These are phyloP conservation scores for Neosilurus hyrtlii DNA, from an alignment of 2,797 vertebrate species.

Conservation along the genomic window DNA sequence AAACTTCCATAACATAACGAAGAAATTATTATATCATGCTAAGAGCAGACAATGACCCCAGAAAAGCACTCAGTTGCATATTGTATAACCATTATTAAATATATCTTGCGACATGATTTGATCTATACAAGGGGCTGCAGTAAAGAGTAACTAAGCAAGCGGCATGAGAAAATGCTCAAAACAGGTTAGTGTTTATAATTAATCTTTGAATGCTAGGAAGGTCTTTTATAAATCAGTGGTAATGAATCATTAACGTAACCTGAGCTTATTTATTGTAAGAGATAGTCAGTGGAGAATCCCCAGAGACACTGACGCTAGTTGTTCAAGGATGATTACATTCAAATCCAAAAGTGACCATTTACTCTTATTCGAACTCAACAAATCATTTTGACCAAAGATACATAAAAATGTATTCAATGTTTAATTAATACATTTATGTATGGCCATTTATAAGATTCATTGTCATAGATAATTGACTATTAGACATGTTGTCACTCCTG, in stretches of 20 bases:
- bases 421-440: not conserved
- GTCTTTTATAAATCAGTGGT: not conserved
- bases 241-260: not conserved
- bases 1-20: not conserved
- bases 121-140: not conserved
- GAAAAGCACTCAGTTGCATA: not conserved
- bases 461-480: not conserved
- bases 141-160: not conserved
- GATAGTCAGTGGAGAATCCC: constrained; percentile 6
- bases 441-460: not conserved
- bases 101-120: not conserved
- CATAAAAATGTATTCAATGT: not conserved
- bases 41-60: not conserved
- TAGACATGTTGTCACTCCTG: not conserved
- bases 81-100: not conserved
- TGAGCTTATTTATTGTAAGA: not conserved
- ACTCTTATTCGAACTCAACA: not conserved
- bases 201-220: not conserved
- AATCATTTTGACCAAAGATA: not conserved
- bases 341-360: not conserved
- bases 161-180: not conserved
- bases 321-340: not conserved
- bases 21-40: not conserved
- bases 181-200: not conserved
- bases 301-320: not conserved